These are phyloP conservation scores for Chloroceryle inda DNA, from an alignment of 2,797 vertebrate species.

Conservation along the genomic window DNA sequence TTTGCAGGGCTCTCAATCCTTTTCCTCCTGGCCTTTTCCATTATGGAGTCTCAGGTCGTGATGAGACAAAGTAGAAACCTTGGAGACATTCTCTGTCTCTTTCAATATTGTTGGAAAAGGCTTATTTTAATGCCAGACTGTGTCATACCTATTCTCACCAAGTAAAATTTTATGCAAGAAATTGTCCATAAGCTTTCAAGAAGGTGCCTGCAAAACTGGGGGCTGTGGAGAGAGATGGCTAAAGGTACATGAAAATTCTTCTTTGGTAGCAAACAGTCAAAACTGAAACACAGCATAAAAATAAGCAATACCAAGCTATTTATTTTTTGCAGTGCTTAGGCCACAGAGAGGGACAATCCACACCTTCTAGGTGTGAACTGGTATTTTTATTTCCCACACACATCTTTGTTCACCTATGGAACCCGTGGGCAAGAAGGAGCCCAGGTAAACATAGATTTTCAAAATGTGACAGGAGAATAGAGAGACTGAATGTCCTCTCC, in stretches of 20 bases:
- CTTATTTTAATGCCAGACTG: not conserved
- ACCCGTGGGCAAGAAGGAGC: not conserved
- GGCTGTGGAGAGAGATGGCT: not conserved
- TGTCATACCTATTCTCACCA: fast-evolving
- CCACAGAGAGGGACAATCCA: constrained; percentile 33
- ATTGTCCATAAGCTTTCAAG: not conserved
- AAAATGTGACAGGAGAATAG: constrained; percentile 59
- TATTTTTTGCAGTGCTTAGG: constrained; percentile 36
- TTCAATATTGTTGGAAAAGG: not conserved
- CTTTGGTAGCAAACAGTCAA: constrained; percentile 45
- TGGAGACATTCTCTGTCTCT: not conserved
- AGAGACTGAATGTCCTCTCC: constrained; percentile 42
- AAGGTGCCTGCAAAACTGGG: not conserved
- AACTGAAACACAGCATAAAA: constrained; percentile 27
- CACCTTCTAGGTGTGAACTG: not conserved
- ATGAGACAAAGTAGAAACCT: not conserved
- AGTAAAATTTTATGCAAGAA: not conserved
- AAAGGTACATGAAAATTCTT: constrained; percentile 39
- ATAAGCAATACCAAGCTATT: constrained; percentile 8
- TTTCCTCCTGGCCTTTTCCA: not conserved
- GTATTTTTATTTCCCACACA: constrained; percentile 40
- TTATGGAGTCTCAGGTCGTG: not conserved
- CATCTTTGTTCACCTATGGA: not conserved
- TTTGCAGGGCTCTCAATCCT: not conserved
- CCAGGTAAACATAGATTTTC: constrained; percentile 52